Evolutionary conservation across 2,888 invertebrate species (phyloP), one percentile per base, ranked within the genome.

Genomic region (Psococerastis gibbosa): DNA sequence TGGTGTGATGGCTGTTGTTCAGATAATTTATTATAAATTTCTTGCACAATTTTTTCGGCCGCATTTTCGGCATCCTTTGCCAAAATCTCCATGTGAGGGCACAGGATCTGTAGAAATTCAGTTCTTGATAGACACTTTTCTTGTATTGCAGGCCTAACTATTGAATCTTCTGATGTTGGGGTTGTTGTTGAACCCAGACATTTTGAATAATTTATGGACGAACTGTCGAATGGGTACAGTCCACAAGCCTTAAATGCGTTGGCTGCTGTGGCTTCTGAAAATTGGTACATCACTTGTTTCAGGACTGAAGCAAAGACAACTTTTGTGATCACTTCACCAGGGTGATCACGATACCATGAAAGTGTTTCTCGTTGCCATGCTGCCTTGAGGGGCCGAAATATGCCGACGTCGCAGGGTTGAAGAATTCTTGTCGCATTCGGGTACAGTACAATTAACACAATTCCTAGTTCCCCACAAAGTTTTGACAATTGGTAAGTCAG

Each of bases 401-500:
- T 27, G 27, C 27, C 41, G 11, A 56, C 52, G 41, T 56, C 55
- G 1, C 49, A 50, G 4, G 53, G 54, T 41, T 54, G 53, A 2
- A 54, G 43, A 23, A 55, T 50, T 22, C 51, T 34, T 22, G 54
- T 55, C 11, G 52, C 45, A 17, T 55, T 56, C 11, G 55, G 55
- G 43, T 55, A 55, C 8, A 56, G 41, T 35, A 51, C 45, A 23
- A 55, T 48, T 53, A 56, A 41, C 35, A 55, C 49, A 16, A 56
- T 56, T 35, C 52, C 41, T 8, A 53, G 42, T 42, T 54, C 47
- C 13, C 43, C 43, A 45, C 54, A 55, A 1, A 54, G 44, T 35
- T 51, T 45, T 33, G 51, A 53, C 5, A 52, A 23, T 27, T 51
- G 43, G 27, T 48, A 50, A 6, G 52, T 48, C 18, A 52, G 16